Base-by-base conservation (phyloP, 2,888 invertebrate species). In the Polymixis lichenea region DNA sequence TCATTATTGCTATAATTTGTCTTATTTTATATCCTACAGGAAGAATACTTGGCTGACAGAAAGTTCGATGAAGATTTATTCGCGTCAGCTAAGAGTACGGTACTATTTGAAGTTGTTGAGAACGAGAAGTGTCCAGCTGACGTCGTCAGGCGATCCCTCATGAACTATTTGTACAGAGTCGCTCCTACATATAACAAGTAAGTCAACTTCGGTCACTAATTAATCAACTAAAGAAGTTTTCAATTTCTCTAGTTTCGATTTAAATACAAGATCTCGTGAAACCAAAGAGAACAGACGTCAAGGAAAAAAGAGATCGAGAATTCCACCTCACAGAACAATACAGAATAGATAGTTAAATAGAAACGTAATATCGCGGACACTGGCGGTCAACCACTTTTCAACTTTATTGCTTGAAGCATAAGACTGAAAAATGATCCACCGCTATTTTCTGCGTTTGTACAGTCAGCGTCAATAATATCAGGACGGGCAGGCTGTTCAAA, bases 81-180 rank as follows among this genome's bases (percentile, higher is more conserved):
- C 88, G 98, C 98, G 87, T 98, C 98, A 0, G 99, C 99, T 0
- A 98, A 98, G 90, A 98, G 98, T 91, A 98, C 98, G 25, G 97
- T 98, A n/a, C 97, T 99, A 82, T 99, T 98, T 94, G 98, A 98
- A 91, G 97, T 98, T 70, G 98, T 99, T 79, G 98, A 98, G 87
- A 97, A 97, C 84, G 98, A 98, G 93, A 98, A 98, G 90, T 98
- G 98, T 75, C 97, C 98, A 19, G 97, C 98, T 0, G 97, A 98
- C 89, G 97, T 98, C 38, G 98, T 98, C 43, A 92, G 94, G 55
- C 97, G 98, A 88, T 98, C 98, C 0, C 95, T 99, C n/a, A 92
- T 97, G 72, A 97, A 98, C 69, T 98, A 98, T 91, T 97, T 98
- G 89, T 97, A 98, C 85, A 97, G 97, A 32, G 97, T 98, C 0